Evolutionary conservation across 2,888 invertebrate genomes (phyloP).

Genomic region (Cheilosia grossa): DNA sequence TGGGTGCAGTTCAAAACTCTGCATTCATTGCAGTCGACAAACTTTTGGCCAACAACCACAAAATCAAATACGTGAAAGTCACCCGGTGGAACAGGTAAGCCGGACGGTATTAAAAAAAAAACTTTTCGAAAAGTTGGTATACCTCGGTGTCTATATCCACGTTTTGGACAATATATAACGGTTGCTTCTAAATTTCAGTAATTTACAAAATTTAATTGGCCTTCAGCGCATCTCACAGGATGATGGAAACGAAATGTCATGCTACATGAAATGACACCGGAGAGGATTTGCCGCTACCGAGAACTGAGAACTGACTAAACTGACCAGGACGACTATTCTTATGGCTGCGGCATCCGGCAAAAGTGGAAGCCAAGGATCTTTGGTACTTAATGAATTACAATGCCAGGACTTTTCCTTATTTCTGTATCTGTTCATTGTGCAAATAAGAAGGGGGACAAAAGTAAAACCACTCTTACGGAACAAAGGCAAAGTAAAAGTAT

Average conservation of each 20-base stretch:
- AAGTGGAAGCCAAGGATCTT: slow-evolving; percentile 7
- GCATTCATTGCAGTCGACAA: background rate
- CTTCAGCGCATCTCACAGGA: background rate
- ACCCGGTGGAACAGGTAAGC: slow-evolving; percentile 46
- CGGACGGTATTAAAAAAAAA: slow-evolving; percentile 35
- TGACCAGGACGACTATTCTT: background rate
- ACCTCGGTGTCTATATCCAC: background rate
- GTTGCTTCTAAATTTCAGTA: slow-evolving; percentile 9
- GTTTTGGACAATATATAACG: background rate
- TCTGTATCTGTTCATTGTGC: slow-evolving; percentile 1
- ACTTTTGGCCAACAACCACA: slow-evolving; percentile 42
- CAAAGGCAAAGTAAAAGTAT: slow-evolving; percentile 22
- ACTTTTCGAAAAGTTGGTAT: slow-evolving; percentile 24
- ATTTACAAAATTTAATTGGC: slow-evolving; percentile 38
- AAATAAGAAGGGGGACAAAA: slow-evolving; percentile 9
- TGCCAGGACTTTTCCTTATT: slow-evolving; percentile 37
- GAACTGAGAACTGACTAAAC: too few species aligned
- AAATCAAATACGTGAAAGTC: slow-evolving; percentile 57
- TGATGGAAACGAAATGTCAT: background rate
- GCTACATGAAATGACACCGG: slow-evolving; percentile 16
- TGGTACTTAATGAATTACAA: slow-evolving; percentile 68
- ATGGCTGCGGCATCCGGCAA: slow-evolving; percentile 9
- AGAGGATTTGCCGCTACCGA: background rate
- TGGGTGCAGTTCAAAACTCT: slow-evolving; percentile 1
- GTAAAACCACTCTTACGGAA: background rate